Base-by-base conservation (phyloP, 2,888 invertebrate genomes). In the Tridacna gigas region DNA sequence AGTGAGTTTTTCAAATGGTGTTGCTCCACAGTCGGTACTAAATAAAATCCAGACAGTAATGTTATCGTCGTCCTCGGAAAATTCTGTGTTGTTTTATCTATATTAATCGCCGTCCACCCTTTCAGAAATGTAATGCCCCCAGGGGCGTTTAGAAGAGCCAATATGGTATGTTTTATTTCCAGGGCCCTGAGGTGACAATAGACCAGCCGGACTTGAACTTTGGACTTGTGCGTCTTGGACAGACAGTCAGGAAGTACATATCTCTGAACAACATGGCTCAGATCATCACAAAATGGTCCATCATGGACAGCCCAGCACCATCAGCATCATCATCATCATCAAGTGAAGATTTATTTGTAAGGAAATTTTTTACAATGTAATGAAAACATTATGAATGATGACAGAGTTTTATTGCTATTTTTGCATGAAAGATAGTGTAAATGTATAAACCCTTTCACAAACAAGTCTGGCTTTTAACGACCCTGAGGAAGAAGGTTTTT, bases 121-220 rank as follows among this genome's bases (percentile, higher is more conserved):
- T n/a, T n/a, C n/a, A n/a, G n/a, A n/a, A n/a, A n/a, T n/a, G n/a
- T n/a, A n/a, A n/a, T n/a, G n/a, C n/a, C n/a, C n/a, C n/a, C n/a
- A n/a, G n/a, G n/a, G n/a, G 13, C 18, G 11, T 51, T 51, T 11
- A 51, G 18, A n/a, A n/a, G n/a, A n/a, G n/a, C n/a, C n/a, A n/a
- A n/a, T n/a, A n/a, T n/a, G n/a, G n/a, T 61, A 18, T 65, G 63
- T 77, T n/a, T 22, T 79, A 37, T 37, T 37, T 84, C 37, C 82
- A 95, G 94, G 94, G 94, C 9, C 94, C 94, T 37, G 94, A 94
- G 77, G 82, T 95, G 15, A 80, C 76, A 0, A 90, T 95, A 25
- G 94, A 93, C 73, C 90, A 93, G 47, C 91, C 94, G 9, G 93
- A 93, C 74, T 77, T 94, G 20, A 93, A 94, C 90, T 94, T 94